A percentile compares a stretch with the other conserved stretches of the same genome.
Conservation (phyloP, 2,797 vertebrate genomes). For the Dermochelys coriacea region DNA sequence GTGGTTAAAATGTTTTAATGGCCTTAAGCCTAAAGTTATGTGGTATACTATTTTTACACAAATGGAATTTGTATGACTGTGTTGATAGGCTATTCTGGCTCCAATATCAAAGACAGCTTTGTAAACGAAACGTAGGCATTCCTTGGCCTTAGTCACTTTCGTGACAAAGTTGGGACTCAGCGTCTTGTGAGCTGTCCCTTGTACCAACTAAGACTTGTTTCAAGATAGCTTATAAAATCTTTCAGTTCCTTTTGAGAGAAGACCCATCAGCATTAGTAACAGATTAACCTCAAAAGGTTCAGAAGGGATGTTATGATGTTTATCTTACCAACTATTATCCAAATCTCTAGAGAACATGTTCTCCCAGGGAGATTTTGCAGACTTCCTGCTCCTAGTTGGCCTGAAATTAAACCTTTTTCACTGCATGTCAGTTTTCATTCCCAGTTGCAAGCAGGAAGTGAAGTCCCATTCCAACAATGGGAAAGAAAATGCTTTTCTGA, state of each 20-base stretch:
- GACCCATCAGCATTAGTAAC: not conserved
- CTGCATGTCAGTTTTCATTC: not conserved
- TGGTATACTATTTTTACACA: constrained; percentile 49
- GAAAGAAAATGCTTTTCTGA: not conserved
- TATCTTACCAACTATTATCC: not conserved
- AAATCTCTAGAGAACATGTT: not conserved
- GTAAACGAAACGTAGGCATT: constrained; percentile 12
- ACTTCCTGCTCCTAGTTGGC: not conserved
- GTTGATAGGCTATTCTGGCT: constrained; percentile 38
- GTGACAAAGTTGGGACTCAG: not conserved
- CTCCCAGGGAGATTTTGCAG: not conserved
- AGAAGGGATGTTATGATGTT: rapidly evolving
- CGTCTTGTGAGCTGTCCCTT: not conserved
- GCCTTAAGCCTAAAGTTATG: constrained; percentile 15
- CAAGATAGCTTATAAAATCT: not conserved
- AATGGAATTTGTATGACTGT: constrained; percentile 42
- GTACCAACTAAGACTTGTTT: not conserved
- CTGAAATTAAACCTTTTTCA: not conserved
- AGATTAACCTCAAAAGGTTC: constrained; percentile 6
- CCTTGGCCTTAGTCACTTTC: not conserved
- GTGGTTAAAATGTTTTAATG: constrained; percentile 37
- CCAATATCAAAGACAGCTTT: constrained; percentile 12
- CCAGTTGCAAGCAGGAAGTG: not conserved
- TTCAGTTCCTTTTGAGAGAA: constrained; percentile 11
- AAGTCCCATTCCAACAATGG: not conserved